Evolutionary conservation across 2,113 vertebrate genomes (phyloP).

Genomic region (Chroicocephalus ridibundus): DNA sequence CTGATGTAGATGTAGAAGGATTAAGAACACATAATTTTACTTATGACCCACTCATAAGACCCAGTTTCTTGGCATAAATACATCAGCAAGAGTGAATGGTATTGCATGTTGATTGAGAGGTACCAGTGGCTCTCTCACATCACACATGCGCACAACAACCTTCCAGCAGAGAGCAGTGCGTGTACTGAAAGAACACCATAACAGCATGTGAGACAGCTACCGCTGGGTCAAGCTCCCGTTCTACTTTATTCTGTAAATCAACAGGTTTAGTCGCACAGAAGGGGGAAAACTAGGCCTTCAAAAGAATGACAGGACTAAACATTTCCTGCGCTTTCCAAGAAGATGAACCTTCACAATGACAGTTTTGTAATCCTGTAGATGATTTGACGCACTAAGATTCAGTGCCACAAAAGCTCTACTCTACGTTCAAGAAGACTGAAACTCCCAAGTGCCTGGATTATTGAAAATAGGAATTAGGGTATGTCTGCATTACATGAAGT

Average conservation of each 20-base stretch:
- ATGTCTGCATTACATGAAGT: not conserved
- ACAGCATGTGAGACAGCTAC: not conserved
- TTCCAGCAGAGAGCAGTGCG: constrained; percentile 64
- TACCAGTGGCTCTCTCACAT: not conserved
- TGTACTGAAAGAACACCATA: not conserved
- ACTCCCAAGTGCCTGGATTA: not conserved
- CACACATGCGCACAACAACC: not conserved
- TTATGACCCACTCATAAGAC: not conserved
- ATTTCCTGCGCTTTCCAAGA: not conserved
- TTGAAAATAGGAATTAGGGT: not conserved
- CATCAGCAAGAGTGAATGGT: not conserved
- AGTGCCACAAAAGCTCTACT: not conserved
- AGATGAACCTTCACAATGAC: not conserved
- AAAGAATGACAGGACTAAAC: not conserved
- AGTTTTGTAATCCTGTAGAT: not conserved
- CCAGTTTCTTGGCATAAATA: not conserved
- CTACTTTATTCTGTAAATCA: not conserved
- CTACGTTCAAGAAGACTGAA: not conserved
- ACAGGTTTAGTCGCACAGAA: not conserved
- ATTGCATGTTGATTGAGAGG: not conserved
- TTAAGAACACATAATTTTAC: not conserved
- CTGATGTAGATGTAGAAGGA: not conserved
- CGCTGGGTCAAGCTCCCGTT: not conserved
- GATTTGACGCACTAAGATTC: not conserved
- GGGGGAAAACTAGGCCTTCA: not conserved